Conservation (phyloP, 2,797 vertebrate genomes). For the Microctenopoma lineatum region DNA sequence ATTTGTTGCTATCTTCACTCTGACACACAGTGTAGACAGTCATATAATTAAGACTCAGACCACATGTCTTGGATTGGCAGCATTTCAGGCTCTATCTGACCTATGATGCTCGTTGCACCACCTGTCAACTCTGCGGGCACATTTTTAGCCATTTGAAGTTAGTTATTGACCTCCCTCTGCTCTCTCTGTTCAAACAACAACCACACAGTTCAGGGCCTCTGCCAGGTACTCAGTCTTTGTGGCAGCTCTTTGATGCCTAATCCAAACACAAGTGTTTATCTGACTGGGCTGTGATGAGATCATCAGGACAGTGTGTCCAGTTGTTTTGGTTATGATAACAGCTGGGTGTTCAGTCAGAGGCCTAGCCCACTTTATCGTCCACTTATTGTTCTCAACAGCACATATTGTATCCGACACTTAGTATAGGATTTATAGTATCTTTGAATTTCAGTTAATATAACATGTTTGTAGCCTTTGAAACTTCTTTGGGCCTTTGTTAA, state of each 20-base stretch:
- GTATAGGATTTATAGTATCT: neutral
- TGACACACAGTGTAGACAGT: constrained; percentile 23
- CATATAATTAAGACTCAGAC: constrained; percentile 21
- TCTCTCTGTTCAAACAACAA: constrained; percentile 69
- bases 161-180: constrained; percentile 70
- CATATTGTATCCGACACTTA: neutral
- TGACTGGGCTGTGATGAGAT: constrained; percentile 65
- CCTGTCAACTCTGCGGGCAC: constrained; percentile 59
- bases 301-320: constrained; percentile 59
- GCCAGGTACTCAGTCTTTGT: constrained; percentile 74
- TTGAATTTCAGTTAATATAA: neutral
- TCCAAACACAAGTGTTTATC: constrained; percentile 72
- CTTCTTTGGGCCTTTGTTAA: constrained; percentile 1
- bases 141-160: constrained; percentile 70
- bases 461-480: neutral
- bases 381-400: constrained; percentile 19
- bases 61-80: constrained; percentile 36
- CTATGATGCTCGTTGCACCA: constrained; percentile 45
- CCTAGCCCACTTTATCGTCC: constrained; percentile 3
- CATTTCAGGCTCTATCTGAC: constrained; percentile 22
- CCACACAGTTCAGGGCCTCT: constrained; percentile 65
- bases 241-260: constrained; percentile 76
- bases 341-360: constrained; percentile 56
- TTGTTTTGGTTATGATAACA: constrained; percentile 77
- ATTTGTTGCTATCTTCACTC: constrained; percentile 11